Evolutionary conservation across 2,797 vertebrate species (phyloP).

Genomic region (Cheirogaleus major): DNA sequence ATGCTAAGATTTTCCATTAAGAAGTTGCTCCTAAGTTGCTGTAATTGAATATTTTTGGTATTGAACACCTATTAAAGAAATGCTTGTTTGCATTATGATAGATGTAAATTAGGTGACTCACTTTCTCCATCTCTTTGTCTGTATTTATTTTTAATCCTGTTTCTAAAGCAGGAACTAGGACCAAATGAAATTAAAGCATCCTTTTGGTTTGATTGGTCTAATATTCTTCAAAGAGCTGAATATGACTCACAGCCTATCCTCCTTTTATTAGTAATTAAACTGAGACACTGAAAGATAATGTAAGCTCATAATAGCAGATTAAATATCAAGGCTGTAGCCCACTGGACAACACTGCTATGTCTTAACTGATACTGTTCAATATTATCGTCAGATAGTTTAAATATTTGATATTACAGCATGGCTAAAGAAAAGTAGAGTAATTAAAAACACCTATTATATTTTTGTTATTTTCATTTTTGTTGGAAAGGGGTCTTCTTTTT

Average conservation of each 20-base stretch:
- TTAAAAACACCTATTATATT: background rate
- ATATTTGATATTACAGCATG: constrained; percentile 27
- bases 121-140: constrained; percentile 69
- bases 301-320: constrained; percentile 41
- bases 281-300: constrained; percentile 54
- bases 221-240: constrained; percentile 58
- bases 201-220: constrained; percentile 62
- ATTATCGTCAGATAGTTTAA: constrained; percentile 48
- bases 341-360: constrained; percentile 13
- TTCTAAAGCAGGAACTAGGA: constrained; percentile 59
- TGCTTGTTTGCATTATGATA: constrained; percentile 64
- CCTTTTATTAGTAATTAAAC: constrained; percentile 70
- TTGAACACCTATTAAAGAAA: constrained; percentile 70
- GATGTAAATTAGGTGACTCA: constrained; percentile 77
- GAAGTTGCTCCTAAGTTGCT: constrained; percentile 83
- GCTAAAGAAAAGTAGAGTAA: constrained; percentile 2
- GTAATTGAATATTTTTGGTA: constrained; percentile 81
- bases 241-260: constrained; percentile 49
- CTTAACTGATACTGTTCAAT: constrained; percentile 29
- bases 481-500: constrained; percentile 22
- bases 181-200: constrained; percentile 65
- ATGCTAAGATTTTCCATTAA: constrained; percentile 82
- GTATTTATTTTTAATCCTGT: constrained; percentile 67
- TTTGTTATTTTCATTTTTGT: constrained; percentile 43
- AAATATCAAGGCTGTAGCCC: constrained; percentile 30